Base-by-base conservation (phyloP, 2,113 vertebrate genomes). In the Bettongia penicillata region DNA sequence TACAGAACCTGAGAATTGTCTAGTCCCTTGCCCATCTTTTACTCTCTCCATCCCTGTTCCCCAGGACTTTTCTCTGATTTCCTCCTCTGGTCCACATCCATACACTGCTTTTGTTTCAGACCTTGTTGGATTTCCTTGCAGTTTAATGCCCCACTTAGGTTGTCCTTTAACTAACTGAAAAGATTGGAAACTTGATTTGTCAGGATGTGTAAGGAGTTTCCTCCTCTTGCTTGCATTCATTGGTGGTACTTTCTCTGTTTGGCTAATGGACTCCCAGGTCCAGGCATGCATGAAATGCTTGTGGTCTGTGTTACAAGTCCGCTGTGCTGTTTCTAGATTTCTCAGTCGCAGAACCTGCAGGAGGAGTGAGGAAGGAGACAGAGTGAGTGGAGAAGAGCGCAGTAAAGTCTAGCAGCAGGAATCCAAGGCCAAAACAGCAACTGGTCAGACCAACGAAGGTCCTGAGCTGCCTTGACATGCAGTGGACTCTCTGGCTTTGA, bases 71-170 rank as follows among this genome's bases (percentile, higher is more conserved):
- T 53, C 51, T 52, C 61, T 10, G 4, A 26, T 50, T 89, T 51
- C 68, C 47, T 37, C 43, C 57, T 61, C 28, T 47, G 37, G 68
- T 37, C 68, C 14, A 77, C 19, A 77, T 37, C 37, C 68, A 1
- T 28, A 16, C 68, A 43, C 90, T 90, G 50, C 28, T 92, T 93
- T 92, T 51, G 24, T 97, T 43, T 95, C 25, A 89, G 2, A 5
- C 50, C 23, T 0, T 43, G 53, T 22, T 61, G 3, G 55, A 91
- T 92, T 53, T 92, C 26, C 94, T 50, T 22, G 0, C 68, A 37
- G 8, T 77, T 7, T n/a, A n/a, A 77, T 77, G n/a, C 68, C 37
- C 43, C 3, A 0, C 14, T 52, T 51, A 37, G 53, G 16, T 61
- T 94, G 31, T 43, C n/a, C 11, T 2, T 8, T 47, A n/a, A 16